Conservation (phyloP, 2,113 vertebrate species). For the Nansenia antarctica region DNA sequence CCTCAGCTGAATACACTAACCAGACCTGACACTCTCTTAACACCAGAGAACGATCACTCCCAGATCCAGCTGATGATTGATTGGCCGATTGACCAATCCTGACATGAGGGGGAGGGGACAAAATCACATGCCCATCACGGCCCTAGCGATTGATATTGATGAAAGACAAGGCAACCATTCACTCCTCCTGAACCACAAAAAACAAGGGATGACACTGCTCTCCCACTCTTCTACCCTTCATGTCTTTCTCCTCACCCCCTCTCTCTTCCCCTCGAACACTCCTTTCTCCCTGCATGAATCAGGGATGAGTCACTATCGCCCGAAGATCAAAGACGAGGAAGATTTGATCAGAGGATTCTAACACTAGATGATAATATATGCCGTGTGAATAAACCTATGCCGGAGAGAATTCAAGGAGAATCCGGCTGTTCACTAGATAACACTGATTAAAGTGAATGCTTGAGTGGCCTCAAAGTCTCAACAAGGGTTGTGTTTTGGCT, state of each 20-base stretch:
- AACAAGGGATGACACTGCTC: neutral
- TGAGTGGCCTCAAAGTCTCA: conserved; percentile 41
- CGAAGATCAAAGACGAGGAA: conserved; percentile 54
- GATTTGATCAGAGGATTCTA: conserved; percentile 26
- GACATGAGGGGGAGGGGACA: neutral
- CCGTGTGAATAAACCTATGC: neutral
- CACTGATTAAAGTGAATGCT: conserved; percentile 51
- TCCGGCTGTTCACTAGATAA: conserved; percentile 13
- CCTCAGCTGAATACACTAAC: neutral
- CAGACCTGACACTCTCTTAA: neutral
- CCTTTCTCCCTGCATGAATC: conserved; percentile 12
- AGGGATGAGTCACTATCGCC: conserved; percentile 28
- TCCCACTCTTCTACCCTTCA: neutral
- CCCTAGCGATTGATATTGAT: neutral
- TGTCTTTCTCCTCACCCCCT: neutral
- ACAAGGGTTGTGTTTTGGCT: conserved; percentile 11
- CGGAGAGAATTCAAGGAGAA: conserved; percentile 23
- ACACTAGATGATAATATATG: conserved; percentile 15
- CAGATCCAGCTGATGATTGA: neutral
- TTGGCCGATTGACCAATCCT: neutral
- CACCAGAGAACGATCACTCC: neutral
- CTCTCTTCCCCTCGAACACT: neutral
- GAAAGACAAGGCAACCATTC: neutral
- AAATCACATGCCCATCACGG: neutral
- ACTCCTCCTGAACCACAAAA: neutral